A percentile compares a stretch with the other conserved stretches of the same genome.
Conservation (phyloP, 2,888 invertebrate genomes). For the Drosophila monieri region DNA sequence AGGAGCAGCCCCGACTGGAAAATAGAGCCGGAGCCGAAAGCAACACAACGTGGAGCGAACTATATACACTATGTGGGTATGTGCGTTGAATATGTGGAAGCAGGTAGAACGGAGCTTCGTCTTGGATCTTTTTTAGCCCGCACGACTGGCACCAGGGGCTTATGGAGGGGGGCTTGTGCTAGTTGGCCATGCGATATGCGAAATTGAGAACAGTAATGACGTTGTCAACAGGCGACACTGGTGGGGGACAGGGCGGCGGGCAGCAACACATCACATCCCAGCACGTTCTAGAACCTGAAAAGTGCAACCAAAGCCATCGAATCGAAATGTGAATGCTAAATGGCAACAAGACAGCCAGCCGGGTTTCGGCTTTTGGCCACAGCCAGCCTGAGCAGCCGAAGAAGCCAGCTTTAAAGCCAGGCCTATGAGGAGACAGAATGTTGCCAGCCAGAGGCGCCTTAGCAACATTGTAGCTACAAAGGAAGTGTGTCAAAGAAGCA, state of each 20-base stretch:
- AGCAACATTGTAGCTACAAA: constrained; percentile 4
- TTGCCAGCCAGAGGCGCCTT: constrained; percentile 8
- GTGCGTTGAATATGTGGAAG: not conserved
- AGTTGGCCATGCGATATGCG: constrained; percentile 74
- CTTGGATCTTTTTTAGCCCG: constrained; percentile 27
- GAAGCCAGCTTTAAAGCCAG: constrained; percentile 15
- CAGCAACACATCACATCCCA: constrained; percentile 26
- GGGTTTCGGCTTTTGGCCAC: constrained; percentile 13
- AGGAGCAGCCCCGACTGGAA: constrained; percentile 7
- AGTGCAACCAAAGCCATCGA: constrained; percentile 23
- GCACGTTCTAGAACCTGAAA: constrained; percentile 33
- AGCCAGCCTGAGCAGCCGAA: too few relatives aligned
- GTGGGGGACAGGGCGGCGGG: constrained; percentile 11
- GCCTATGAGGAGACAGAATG: constrained; percentile 15
- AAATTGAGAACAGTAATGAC: constrained; percentile 79
- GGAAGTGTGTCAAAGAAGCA: not conserved
- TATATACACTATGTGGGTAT: not conserved
- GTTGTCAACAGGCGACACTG: constrained; percentile 69
- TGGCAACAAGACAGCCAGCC: constrained; percentile 38
- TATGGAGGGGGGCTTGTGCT: constrained; percentile 40
- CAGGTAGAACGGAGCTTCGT: constrained; percentile 15
- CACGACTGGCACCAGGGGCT: not conserved
- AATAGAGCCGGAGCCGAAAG: not conserved
- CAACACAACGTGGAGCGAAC: constrained; percentile 4
- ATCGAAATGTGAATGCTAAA: constrained; percentile 5